These are phyloP conservation scores for Dasyurus viverrinus DNA, from an alignment of 2,113 vertebrate genomes.

Conservation along the genomic window DNA sequence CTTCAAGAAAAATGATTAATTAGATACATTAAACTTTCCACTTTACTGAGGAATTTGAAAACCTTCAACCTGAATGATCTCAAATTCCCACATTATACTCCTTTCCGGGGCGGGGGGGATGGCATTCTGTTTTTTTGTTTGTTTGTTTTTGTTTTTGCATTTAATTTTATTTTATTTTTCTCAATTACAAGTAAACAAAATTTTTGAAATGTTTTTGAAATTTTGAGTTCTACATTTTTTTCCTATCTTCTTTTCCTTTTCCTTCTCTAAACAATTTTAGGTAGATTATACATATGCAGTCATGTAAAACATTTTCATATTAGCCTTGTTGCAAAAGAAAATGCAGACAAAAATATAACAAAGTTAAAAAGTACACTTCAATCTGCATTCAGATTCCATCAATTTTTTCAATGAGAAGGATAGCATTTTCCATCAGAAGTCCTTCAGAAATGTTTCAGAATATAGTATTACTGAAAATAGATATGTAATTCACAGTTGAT, in stretches of 20 bases:
- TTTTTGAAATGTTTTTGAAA: too few relatives aligned
- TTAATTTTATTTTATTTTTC: not conserved
- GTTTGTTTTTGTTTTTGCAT: not conserved
- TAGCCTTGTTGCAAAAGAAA: not conserved
- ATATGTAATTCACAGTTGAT: not conserved
- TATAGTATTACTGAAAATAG: not conserved
- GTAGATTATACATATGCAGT: not conserved
- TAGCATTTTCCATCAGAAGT: not conserved
- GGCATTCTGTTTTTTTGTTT: too few relatives aligned
- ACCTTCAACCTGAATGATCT: not conserved
- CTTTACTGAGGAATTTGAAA: not conserved
- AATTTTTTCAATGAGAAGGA: not conserved
- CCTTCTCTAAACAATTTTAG: not conserved
- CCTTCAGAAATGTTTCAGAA: not conserved
- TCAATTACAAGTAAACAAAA: not conserved
- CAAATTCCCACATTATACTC: not conserved
- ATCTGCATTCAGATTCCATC: not conserved
- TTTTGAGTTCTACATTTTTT: not conserved
- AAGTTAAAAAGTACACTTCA: not conserved
- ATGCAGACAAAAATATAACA: not conserved
- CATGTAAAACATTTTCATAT: not conserved
- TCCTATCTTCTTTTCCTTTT: not conserved
- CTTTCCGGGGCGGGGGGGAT: not conserved
- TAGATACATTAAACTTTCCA: not conserved
- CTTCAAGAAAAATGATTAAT: not conserved